A percentile compares a stretch with the other conserved stretches of the same genome.
Evolutionary conservation across 2,113 vertebrate species (phyloP).

Genomic region (Xenopus borealis): DNA sequence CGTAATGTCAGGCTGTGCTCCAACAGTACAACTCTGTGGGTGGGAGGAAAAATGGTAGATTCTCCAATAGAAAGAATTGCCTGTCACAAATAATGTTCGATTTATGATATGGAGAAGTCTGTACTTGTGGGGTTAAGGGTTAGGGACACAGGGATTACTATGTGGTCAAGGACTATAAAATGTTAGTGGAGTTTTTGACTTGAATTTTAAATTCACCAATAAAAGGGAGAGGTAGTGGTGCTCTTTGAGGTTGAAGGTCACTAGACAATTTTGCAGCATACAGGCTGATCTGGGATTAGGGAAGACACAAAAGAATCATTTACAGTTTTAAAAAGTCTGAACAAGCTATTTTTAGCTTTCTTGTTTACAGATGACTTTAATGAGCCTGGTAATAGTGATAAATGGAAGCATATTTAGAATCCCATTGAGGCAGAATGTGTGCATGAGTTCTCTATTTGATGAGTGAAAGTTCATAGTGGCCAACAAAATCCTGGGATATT

Average conservation of each 20-base stretch:
- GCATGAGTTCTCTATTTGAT: too few species aligned
- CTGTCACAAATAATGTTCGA: background rate
- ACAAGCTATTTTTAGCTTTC: too few species aligned
- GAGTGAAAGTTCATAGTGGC: too few species aligned
- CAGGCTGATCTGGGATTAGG: background rate
- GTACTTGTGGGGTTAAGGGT: slow-evolving; percentile 2
- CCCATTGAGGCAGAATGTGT: too few species aligned
- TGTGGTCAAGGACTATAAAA: slow-evolving; percentile 1
- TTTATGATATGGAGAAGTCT: background rate
- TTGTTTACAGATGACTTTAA: too few species aligned
- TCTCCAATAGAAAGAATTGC: too few species aligned
- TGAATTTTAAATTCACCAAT: background rate
- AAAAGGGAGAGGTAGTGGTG: background rate
- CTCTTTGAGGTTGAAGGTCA: slow-evolving; percentile 14
- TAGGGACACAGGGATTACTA: background rate
- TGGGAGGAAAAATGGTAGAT: too few species aligned
- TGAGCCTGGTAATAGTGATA: too few species aligned
- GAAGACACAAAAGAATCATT: background rate
- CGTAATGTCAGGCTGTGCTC: too few species aligned
- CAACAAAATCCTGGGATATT: too few species aligned
- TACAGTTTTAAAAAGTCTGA: background rate
- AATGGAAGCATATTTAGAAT: too few species aligned
- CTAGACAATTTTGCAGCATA: background rate
- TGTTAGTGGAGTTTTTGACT: background rate
- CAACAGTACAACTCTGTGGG: too few species aligned